Percentiles rank a stretch among this genome's conserved stretches.
phyloP scores from a whole-genome alignment of 2,113 vertebrate species.

The Eudyptes chrysolophus region DNA sequence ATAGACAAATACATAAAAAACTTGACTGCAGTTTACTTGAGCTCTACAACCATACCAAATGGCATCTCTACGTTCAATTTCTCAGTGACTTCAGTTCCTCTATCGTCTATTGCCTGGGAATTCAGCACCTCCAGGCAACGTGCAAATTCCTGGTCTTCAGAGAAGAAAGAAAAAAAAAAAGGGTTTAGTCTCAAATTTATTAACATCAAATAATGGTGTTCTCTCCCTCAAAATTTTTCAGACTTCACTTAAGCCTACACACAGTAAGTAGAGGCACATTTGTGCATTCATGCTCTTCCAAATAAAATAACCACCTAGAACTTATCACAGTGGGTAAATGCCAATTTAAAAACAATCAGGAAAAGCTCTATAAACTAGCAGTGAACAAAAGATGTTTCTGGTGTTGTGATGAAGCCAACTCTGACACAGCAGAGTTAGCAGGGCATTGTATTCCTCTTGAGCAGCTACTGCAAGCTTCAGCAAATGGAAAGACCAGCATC shows the following conservation, averaged over 20 bases:
- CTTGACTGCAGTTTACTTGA: not conserved
- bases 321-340: not conserved
- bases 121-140: not conserved
- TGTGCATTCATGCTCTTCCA: not conserved
- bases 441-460: not conserved
- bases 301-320: constrained; percentile 13
- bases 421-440: not conserved
- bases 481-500: constrained; percentile 14
- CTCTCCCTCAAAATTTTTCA: not conserved
- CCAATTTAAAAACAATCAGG: constrained; percentile 32
- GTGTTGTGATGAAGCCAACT: not conserved
- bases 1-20: not conserved
- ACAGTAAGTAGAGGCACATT: not conserved
- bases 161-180: not conserved
- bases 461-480: constrained; percentile 31
- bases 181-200: not conserved
- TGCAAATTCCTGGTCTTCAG: not conserved
- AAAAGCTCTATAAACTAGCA: constrained; percentile 27
- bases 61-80: not conserved
- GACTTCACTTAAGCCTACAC: not conserved
- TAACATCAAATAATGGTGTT: not conserved
- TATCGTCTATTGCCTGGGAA: not conserved
- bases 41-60: not conserved
- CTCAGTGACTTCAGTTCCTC: not conserved
- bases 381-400: constrained; percentile 32